These are phyloP conservation scores for Rhynchopsitta pachyrhyncha DNA, from an alignment of 2,113 vertebrate genomes.

Conservation along the genomic window DNA sequence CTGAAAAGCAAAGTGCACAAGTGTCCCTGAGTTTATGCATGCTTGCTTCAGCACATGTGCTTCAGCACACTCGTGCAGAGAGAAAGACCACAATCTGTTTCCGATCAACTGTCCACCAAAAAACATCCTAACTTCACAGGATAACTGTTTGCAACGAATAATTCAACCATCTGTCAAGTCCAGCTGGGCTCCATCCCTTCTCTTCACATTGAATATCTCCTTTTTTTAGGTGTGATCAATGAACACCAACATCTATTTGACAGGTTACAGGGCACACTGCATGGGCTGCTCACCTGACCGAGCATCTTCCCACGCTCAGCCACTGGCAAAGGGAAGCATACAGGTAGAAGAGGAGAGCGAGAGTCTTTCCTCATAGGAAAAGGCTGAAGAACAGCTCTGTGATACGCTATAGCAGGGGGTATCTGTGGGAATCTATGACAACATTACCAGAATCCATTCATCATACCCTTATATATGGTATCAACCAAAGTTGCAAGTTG, in stretches of 20 bases:
- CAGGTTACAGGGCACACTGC: not conserved
- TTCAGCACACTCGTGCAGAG: not conserved
- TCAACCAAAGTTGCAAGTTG: not conserved
- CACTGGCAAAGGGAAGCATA: fast-evolving
- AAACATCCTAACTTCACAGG: not conserved
- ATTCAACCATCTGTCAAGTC: slow-evolving; percentile 42
- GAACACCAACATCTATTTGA: not conserved
- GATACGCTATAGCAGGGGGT: not conserved
- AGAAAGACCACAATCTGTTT: slow-evolving; percentile 41
- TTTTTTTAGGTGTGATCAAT: not conserved
- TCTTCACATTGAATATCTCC: not conserved
- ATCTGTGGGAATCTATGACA: not conserved
- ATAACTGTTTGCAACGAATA: slow-evolving; percentile 28
- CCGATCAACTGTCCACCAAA: not conserved
- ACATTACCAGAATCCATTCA: not conserved
- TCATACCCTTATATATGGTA: not conserved
- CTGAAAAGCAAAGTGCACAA: not conserved
- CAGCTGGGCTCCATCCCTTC: slow-evolving; percentile 6
- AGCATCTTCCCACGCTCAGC: not conserved
- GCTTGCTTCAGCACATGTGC: not conserved
- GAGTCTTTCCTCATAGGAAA: fast-evolving
- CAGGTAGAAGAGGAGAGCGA: not conserved
- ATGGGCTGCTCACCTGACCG: not conserved
- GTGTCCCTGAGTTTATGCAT: not conserved
- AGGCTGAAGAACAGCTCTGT: not conserved